These are phyloP conservation scores for Macroramphosus scolopax DNA, from an alignment of 2,797 vertebrate species.

Conservation along the genomic window DNA sequence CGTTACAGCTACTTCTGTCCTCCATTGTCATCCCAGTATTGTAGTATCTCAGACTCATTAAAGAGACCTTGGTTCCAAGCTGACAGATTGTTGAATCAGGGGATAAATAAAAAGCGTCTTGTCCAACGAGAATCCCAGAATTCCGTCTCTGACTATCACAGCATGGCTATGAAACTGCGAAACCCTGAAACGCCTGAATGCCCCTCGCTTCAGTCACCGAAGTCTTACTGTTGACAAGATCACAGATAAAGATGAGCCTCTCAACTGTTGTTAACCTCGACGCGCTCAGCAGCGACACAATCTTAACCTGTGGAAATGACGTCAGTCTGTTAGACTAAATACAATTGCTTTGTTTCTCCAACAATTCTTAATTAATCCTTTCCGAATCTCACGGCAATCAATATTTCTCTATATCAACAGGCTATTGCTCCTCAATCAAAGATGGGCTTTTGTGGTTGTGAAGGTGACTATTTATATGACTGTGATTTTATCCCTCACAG, in stretches of 20 bases:
- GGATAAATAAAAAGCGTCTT: constrained; percentile 30
- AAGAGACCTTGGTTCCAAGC: constrained; percentile 25
- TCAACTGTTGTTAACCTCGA: constrained; percentile 72
- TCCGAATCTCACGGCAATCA: constrained; percentile 6
- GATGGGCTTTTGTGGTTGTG: constrained; percentile 32
- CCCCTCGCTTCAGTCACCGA: constrained; percentile 29
- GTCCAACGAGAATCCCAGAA: constrained; percentile 28
- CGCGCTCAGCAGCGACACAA: constrained; percentile 51
- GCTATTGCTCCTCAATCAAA: constrained; percentile 29
- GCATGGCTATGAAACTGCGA: constrained; percentile 33
- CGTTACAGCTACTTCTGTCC: constrained; percentile 46
- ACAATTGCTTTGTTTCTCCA: constrained; percentile 11
- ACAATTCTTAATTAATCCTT: constrained; percentile 16
- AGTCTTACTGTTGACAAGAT: constrained; percentile 65
- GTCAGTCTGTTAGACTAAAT: constrained; percentile 47
- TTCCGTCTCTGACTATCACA: constrained; percentile 30
- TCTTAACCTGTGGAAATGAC: constrained; percentile 62
- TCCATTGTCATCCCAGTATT: constrained; percentile 62
- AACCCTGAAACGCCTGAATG: constrained; percentile 11
- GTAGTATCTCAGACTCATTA: constrained; percentile 49
- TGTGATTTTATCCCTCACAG: constrained; percentile 69
- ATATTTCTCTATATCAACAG: constrained; percentile 20
- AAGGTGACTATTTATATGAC: constrained; percentile 72
- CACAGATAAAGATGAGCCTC: constrained; percentile 72
- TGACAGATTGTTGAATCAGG: constrained; percentile 6